Percentiles rank a stretch among this genome's conserved stretches.
These are phyloP conservation scores for Emydura subglobosa DNA, from an alignment of 2,113 vertebrate species.

Conservation along the genomic window DNA sequence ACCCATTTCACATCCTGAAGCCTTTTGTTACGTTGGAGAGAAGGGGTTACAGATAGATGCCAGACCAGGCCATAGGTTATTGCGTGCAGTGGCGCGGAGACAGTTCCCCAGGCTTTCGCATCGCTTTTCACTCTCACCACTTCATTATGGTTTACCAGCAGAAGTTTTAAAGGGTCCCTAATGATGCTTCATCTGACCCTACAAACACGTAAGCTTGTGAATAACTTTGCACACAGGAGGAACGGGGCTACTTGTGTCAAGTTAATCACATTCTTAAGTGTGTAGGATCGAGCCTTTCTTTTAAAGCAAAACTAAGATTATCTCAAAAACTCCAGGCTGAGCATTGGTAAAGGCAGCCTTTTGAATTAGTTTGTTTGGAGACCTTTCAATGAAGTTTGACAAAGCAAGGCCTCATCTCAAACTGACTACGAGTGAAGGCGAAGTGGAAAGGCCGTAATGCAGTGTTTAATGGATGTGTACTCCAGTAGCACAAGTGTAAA, in stretches of 20 bases:
- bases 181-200: neutral
- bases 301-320: neutral
- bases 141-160: neutral
- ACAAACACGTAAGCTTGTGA: accelerated
- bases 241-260: accelerated
- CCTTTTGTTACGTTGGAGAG: neutral
- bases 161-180: accelerated
- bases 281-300: accelerated
- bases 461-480: neutral
- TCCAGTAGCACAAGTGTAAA: neutral
- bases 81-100: neutral
- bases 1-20: accelerated
- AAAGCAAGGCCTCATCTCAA: accelerated
- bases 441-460: neutral
- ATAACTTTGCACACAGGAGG: accelerated
- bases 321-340: accelerated
- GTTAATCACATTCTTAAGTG: accelerated
- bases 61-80: accelerated
- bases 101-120: accelerated
- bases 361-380: neutral
- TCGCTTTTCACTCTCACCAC: accelerated
- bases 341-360: neutral
- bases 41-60: neutral
- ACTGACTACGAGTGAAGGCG: neutral
- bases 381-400: neutral